Conservation (phyloP, 2,888 invertebrate species). For the Operophtera brumata region DNA sequence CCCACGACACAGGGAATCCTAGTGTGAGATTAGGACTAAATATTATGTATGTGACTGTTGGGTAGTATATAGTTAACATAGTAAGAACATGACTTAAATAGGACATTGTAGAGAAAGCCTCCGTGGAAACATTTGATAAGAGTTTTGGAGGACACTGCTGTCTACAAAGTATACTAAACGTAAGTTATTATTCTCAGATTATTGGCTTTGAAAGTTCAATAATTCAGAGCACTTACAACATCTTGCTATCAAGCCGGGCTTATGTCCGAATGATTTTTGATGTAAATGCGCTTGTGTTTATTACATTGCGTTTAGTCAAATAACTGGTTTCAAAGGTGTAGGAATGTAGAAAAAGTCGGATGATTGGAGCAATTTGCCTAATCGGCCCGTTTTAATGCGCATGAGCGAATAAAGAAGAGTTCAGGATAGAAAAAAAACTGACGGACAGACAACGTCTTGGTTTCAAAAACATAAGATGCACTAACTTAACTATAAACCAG, state of each 20-base stretch:
- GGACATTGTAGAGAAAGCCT: too few relatives aligned
- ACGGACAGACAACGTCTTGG: background rate
- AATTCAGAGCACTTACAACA: constrained; percentile 12
- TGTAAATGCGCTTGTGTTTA: constrained; percentile 29
- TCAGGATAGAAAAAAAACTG: constrained; percentile 12
- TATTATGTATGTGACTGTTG: too few relatives aligned
- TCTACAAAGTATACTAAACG: too few relatives aligned
- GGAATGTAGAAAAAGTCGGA: constrained; percentile 44
- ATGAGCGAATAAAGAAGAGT: constrained; percentile 12
- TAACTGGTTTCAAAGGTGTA: constrained; percentile 27
- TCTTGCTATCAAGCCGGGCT: constrained; percentile 5
- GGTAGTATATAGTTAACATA: too few relatives aligned
- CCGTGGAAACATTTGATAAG: too few relatives aligned
- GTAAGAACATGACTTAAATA: too few relatives aligned
- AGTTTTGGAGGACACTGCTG: too few relatives aligned
- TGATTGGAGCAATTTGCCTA: constrained; percentile 49
- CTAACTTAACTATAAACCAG: too few relatives aligned
- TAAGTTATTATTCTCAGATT: constrained; percentile 2
- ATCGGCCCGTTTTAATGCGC: constrained; percentile 36
- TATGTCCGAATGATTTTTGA: constrained; percentile 19
- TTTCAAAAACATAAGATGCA: background rate
- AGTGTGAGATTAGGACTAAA: too few relatives aligned
- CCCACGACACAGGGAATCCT: too few relatives aligned
- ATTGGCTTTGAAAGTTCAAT: background rate
- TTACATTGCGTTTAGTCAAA: constrained; percentile 30